Conservation (phyloP, 2,888 invertebrate genomes). For the Caprella mutica region DNA sequence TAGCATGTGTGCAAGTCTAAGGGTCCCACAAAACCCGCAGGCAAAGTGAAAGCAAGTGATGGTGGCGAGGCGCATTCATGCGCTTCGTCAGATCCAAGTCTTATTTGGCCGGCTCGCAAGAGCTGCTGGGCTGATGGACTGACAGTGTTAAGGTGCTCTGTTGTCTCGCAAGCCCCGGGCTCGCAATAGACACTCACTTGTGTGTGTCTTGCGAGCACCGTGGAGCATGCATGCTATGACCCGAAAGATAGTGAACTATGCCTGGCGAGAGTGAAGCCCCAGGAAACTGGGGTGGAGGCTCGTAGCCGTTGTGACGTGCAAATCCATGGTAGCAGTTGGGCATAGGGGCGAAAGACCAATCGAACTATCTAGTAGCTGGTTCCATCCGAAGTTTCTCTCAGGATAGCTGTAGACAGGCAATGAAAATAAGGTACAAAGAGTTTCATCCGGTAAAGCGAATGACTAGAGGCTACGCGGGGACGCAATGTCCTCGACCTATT, state of each 20-base stretch:
- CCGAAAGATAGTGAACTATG: constrained; percentile 65
- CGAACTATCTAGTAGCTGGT: constrained; percentile 67
- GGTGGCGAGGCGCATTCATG: no score
- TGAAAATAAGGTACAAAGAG: no score
- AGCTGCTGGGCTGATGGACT: no score
- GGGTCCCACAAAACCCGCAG: no score
- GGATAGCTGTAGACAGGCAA: constrained; percentile 39
- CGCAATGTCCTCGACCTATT: constrained; percentile 61
- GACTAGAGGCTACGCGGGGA: constrained; percentile 59
- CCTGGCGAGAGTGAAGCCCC: constrained; percentile 57
- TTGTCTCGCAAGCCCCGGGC: no score
- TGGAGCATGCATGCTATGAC: constrained; percentile 57
- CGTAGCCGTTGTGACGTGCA: constrained; percentile 65
- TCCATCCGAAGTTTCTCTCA: constrained; percentile 44
- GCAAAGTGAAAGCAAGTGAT: no score
- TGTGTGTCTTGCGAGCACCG: no score
- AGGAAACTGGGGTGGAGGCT: constrained; percentile 59
- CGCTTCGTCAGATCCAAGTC: no score
- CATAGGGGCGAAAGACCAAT: constrained; percentile 57
- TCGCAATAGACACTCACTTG: no score
- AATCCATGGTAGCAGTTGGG: constrained; percentile 65
- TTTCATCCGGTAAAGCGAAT: constrained; percentile 63
- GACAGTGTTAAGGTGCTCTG: no score
- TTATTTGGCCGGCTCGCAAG: no score
- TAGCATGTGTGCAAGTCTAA: no score